Evolutionary conservation across 2,888 invertebrate species (phyloP), one percentile per base, ranked within the genome.

Genomic region (Hypercompe scribonia): DNA sequence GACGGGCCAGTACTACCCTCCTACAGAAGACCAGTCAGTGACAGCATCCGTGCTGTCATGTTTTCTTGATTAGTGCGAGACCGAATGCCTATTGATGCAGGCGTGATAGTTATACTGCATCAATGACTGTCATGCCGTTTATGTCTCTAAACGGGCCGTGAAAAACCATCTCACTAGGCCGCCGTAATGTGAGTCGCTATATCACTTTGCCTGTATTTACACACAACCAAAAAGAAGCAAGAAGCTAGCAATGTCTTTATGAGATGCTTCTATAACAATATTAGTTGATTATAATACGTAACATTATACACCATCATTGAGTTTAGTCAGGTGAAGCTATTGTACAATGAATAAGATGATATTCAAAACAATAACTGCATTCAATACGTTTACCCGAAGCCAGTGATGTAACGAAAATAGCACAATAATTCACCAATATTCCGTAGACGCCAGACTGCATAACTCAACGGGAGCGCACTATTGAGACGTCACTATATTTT

Each of bases 401-500:
- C 90, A 92, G 91, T 93, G 93, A 92, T 92, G 93, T 91, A 88
- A 91, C 89, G 90, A 90, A 92, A 94, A 93, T 93, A 92, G 92
- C 89, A 87, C 90, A 88, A 93, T 93, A 92, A 91, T 90, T 93
- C 91, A 93, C 93, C 92, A 93, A 92, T 92, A 92, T 91, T 90
- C 90, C 79, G 88, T 81, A 87, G 91, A 90, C 88, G 87, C 86
- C 90, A 91, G 90, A 92, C 92, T 92, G 92, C 90, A 93, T 92
- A 90, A 89, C 92, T 92, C 90, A 90, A 84, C 86, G 83, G 84
- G 83, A 77, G 76, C 79, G 70, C 77, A 66, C 71, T 64, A 68
- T 78, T 72, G 68, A 78, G 68, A 68, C 80, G 71, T 87, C 82
- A 84, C 81, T 76, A 71, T 18, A 67, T 69, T 64, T 75, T 77